Base-by-base conservation (phyloP, 1,140 invertebrate species). In the Cotesia typhae region DNA sequence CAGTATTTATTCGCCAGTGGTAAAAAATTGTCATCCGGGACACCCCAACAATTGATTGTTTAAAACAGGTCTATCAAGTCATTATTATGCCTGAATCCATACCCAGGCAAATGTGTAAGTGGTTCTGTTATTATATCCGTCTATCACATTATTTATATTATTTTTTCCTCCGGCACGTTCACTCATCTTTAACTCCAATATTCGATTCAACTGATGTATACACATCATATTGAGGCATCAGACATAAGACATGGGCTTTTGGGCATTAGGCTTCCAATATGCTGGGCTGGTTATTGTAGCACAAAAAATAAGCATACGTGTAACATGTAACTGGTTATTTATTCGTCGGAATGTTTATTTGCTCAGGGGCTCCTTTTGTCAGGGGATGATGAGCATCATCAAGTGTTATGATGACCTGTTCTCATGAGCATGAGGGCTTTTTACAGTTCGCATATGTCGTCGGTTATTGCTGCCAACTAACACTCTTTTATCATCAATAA, bases 341-440 rank as follows among this genome's bases (percentile, higher is more conserved):
- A 47, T 47, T 87, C 83, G 84, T 84, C 83, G 83, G 81, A 84
- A 83, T 86, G 84, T 87, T 87, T 86, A 87, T 86, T 87, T 87
- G 81, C 79, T 84, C 81, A 82, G 75, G 78, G 80, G 38, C 52
- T 53, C 12, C 47, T 81, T 80, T 84, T 87, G 84, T 82, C 75
- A 75, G 71, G 71, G 47, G 73, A 59, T 61, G 41, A 47, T 47
- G 41, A 47, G 41, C 41, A 74, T 74, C 75, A 72, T 79, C 76
- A 79, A 85, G 82, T 86, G 81, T 83, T 86, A 84, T 83, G 83
- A 84, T 80, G 83, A 86, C 82, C 83, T 83, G 83, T 84, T 85
- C 84, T 71, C 77, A 77, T 80, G 73, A 70, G 73, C 78, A 77
- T 80, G 73, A 70, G 59, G 47, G n/a, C 35, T 72, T 71, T 75